These are phyloP conservation scores for Apolygus lucorum DNA, from an alignment of 1,140 invertebrate genomes.

Conservation along the genomic window DNA sequence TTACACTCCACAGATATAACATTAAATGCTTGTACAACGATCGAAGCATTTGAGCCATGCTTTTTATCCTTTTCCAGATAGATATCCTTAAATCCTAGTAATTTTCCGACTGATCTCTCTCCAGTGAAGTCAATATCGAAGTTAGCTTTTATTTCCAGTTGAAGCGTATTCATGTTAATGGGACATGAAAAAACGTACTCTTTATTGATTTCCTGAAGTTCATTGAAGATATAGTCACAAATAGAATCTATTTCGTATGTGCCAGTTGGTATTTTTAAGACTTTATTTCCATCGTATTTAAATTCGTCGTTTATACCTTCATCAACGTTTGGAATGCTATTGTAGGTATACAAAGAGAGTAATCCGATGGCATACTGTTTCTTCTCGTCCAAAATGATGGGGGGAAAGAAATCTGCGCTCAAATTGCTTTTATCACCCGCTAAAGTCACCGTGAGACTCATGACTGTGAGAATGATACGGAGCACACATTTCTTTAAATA, in stretches of 20 bases:
- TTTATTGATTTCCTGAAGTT: not conserved
- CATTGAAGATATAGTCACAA: not conserved
- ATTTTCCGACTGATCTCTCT: not conserved
- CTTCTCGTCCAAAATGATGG: not conserved
- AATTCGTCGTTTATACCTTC: not conserved
- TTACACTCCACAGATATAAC: conserved; percentile 26
- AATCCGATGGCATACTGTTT: not conserved
- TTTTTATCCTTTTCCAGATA: not conserved
- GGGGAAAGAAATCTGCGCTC: too few species aligned
- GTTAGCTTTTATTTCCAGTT: conserved; percentile 16
- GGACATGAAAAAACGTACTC: not conserved
- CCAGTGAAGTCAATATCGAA: not conserved
- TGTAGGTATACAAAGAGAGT: not conserved
- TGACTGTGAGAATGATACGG: not conserved
- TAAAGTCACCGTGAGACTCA: not conserved
- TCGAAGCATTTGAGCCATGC: conserved; percentile 10
- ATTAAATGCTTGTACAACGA: conserved; percentile 21
- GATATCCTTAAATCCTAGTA: too few species aligned
- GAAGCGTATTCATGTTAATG: conserved; percentile 6
- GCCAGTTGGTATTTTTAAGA: not conserved
- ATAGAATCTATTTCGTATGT: not conserved
- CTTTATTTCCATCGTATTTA: not conserved
- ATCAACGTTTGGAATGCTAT: conserved; percentile 2
- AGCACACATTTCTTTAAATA: not conserved
- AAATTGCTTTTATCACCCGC: not conserved